Conservation (phyloP, 2,888 invertebrate species). For the Ferdinandea cuprea region DNA sequence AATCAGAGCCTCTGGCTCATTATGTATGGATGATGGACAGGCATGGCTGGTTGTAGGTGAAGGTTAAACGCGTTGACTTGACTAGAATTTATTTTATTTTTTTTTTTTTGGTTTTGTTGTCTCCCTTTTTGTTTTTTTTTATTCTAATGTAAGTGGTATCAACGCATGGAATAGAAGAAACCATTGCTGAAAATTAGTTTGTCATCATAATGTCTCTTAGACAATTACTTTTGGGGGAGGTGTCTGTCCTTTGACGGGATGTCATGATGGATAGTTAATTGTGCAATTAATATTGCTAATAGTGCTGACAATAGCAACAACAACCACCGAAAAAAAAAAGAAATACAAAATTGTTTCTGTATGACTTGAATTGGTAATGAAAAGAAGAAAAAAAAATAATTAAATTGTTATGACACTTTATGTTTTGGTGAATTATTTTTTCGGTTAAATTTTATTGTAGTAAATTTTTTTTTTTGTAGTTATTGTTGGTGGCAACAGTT, state of each 20-base stretch:
- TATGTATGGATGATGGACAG: constrained; percentile 75
- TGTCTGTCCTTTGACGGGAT: constrained; percentile 41
- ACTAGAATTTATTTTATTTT: constrained; percentile 60
- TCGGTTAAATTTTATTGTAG: constrained; percentile 31
- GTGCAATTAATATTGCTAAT: constrained; percentile 63
- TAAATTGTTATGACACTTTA: constrained; percentile 71
- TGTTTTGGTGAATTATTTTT: constrained; percentile 64
- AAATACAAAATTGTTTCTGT: constrained; percentile 33
- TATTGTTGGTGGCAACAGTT: constrained; percentile 35
- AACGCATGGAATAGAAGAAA: neutral
- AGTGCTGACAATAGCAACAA: constrained; percentile 21
- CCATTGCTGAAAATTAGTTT: constrained; percentile 6
- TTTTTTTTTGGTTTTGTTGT: neutral
- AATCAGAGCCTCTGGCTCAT: constrained; percentile 73
- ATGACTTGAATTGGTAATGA: constrained; percentile 66
- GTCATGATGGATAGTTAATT: constrained; percentile 40
- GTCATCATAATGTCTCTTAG: constrained; percentile 22
- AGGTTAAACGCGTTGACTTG: constrained; percentile 72
- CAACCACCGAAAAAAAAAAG: constrained; percentile 29
- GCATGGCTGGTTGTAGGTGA: constrained; percentile 75
- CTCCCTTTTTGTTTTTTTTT: neutral
- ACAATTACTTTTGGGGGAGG: constrained; percentile 4
- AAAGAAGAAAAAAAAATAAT: constrained; percentile 38
- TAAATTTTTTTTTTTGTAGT: constrained; percentile 8
- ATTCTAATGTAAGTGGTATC: neutral